Evolutionary conservation across 2,797 vertebrate species (phyloP), one percentile per base, ranked within the genome.

Genomic region (Malacoctenus gilli): DNA sequence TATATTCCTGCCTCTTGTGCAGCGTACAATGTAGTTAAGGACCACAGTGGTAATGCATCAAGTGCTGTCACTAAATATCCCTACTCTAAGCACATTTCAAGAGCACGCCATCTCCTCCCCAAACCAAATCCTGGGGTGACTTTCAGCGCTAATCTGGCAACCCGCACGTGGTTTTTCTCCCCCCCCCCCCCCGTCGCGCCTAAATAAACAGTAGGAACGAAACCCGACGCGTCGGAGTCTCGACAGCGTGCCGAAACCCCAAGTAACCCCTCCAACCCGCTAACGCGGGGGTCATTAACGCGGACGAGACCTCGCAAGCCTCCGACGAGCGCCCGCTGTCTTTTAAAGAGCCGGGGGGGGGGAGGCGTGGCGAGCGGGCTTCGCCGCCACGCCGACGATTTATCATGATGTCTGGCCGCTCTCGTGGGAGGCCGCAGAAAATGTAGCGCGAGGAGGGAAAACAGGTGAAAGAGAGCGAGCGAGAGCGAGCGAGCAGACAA

Each of bases 51-150:
- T 79, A 85, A 88, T 88, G 82, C 82, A 89, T 90, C 88, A 89
- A 80, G 71, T 38, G 72, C 82, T 85, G 86, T 90, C 88, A 87
- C 73, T 80, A 87, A 84, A 87, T 86, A 85, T 82, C 74, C 85
- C 81, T 77, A 59, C 80, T 71, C 84, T 83, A 89, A 90, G 87
- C 87, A 90, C 82, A 89, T 89, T 88, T 87, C 85, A 87, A 87
- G 82, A 87, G 77, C 83, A 65, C 32, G 68, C 71, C 68, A 78
- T 76, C 71, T 41, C 55, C 60, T 49, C 61, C 55, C 63, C 52
- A n/a, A n/a, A 48, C 49, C 21, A 73, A 73, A 85, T 74, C 63
- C 64, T 47, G 18, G 72, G 84, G 71, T 84, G 85, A 90, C 86
- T 84, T 85, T 87, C 81, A 80, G 66, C 72, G 59, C 75, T 80